A percentile compares a stretch with the other conserved stretches of the same genome.
Conservation (phyloP, 1,140 invertebrate genomes). For the Zaprionus camerounensis region DNA sequence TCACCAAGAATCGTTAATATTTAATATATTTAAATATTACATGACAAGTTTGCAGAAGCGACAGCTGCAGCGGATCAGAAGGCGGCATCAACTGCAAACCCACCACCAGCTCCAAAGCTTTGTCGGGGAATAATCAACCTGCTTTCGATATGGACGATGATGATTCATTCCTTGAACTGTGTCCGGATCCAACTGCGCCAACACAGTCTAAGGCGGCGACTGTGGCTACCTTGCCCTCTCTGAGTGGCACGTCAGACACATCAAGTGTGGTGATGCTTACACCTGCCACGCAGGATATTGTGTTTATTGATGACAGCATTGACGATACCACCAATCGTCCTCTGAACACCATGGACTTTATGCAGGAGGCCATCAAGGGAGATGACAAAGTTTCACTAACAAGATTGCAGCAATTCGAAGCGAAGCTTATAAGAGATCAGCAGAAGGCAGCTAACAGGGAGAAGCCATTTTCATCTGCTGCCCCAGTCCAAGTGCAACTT, state of each 20-base stretch:
- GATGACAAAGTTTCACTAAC: conserved; percentile 55
- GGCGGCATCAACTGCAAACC: conserved; percentile 7
- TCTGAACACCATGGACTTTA: conserved; percentile 66
- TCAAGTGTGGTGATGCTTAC: conserved; percentile 65
- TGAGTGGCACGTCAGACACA: conserved; percentile 43
- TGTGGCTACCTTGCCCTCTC: conserved; percentile 21
- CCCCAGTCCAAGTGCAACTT: neutral
- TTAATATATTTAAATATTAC: conserved; percentile 28
- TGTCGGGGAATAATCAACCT: conserved; percentile 23
- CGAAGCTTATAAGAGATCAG: conserved; percentile 51
- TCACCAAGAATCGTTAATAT: neutral
- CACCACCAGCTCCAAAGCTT: conserved; percentile 8
- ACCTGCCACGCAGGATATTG: conserved; percentile 70
- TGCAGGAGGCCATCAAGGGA: conserved; percentile 62
- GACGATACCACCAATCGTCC: conserved; percentile 28
- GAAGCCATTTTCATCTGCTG: neutral
- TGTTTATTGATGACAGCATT: conserved; percentile 69
- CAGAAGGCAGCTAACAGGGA: conserved; percentile 18
- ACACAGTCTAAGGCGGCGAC: neutral
- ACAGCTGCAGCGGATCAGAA: conserved; percentile 44
- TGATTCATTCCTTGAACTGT: conserved; percentile 38
- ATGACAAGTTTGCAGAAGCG: conserved; percentile 62
- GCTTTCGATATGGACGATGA: conserved; percentile 54
- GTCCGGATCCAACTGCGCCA: conserved; percentile 23
- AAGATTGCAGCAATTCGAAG: conserved; percentile 46